Conservation (phyloP, 2,888 invertebrate genomes). For the Nemotelus pantherinus region DNA sequence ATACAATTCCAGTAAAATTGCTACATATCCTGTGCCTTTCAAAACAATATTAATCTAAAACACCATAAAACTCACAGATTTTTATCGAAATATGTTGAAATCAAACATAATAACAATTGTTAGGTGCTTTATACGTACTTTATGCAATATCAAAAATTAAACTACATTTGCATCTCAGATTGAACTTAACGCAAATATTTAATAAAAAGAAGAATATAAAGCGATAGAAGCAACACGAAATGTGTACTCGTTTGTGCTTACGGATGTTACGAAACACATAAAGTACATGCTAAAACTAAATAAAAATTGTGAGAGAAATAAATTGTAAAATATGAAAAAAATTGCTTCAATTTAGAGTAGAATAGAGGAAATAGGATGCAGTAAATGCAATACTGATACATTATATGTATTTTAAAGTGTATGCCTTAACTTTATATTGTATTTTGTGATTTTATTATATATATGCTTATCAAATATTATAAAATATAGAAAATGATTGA, state of each 20-base stretch:
- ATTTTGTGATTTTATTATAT: constrained; percentile 44
- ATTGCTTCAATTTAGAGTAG: constrained; percentile 13
- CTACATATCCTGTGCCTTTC: constrained; percentile 30
- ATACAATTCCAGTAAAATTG: constrained; percentile 21
- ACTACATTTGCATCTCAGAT: constrained; percentile 15
- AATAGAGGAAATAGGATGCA: constrained; percentile 1
- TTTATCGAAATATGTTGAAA: not conserved
- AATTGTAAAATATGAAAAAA: constrained; percentile 7
- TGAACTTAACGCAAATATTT: not conserved
- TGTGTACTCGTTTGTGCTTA: not conserved
- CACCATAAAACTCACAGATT: not conserved
- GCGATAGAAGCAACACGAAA: not conserved
- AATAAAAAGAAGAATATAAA: not conserved
- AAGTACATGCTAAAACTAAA: not conserved
- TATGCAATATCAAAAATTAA: not conserved
- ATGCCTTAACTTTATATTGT: constrained; percentile 38
- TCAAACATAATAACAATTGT: not conserved
- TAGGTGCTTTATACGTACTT: constrained; percentile 15
- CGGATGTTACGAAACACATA: constrained; percentile 7
- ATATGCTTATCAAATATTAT: constrained; percentile 27
- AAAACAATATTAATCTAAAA: not conserved
- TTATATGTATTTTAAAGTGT: constrained; percentile 33
- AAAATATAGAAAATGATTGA: constrained; percentile 38
- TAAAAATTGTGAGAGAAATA: not conserved
- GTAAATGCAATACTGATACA: not conserved